phyloP scores from a whole-genome alignment of 2,113 vertebrate species.

The Amia ocellicauda region DNA sequence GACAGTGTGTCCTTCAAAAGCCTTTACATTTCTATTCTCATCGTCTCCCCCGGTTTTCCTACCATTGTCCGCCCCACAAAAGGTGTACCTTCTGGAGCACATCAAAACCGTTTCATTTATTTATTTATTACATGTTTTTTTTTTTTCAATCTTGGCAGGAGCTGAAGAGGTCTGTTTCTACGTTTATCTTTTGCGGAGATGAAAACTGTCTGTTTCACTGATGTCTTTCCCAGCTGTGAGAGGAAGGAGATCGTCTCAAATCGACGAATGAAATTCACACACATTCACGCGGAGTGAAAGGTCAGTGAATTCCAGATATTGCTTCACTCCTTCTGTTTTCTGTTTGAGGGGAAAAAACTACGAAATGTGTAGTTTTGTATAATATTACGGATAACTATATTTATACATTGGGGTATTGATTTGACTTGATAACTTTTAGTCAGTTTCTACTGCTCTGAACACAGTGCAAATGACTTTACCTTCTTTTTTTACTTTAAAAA shows the following conservation, averaged over 20 bases:
- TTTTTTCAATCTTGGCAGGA: constrained; percentile 26
- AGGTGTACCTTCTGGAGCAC: constrained; percentile 20
- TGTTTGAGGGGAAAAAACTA: neutral
- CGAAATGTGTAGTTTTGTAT: no score
- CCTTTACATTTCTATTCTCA: no score
- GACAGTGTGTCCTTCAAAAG: no score
- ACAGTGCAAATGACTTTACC: no score
- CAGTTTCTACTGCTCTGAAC: no score
- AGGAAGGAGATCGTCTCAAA: neutral
- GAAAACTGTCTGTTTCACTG: constrained; percentile 10
- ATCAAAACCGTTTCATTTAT: neutral
- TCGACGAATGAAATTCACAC: neutral
- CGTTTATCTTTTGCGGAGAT: constrained; percentile 27
- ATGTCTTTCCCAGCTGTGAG: constrained; percentile 42
- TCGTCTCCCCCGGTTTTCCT: constrained; percentile 23
- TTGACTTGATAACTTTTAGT: no score
- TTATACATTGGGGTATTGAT: no score
- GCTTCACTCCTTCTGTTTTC: neutral
- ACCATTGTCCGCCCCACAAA: constrained; percentile 26
- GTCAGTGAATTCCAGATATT: neutral
- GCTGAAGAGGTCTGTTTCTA: constrained; percentile 17
- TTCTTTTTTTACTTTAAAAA: no score
- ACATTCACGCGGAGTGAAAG: neutral
- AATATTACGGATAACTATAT: no score
- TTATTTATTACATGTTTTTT: constrained; percentile 30